Evolutionary conservation across 2,888 invertebrate species (phyloP).

Genomic region (Drosophila conformis): DNA sequence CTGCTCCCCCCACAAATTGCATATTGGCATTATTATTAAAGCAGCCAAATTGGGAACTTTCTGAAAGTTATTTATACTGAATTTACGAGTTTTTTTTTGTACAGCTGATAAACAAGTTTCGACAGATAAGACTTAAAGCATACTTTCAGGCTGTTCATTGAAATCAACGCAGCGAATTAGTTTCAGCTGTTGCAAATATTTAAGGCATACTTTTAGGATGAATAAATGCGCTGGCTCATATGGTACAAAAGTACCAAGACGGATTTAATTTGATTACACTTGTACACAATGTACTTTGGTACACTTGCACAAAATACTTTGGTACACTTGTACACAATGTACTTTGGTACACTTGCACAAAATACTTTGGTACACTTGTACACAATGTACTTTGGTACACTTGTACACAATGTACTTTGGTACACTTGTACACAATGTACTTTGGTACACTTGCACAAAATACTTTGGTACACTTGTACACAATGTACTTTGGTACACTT

Average conservation of each 20-base stretch:
- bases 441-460: background rate
- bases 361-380: background rate
- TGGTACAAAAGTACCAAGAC: background rate
- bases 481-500: too few relatives aligned
- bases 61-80: background rate
- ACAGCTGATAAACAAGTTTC: background rate
- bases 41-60: background rate
- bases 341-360: too few relatives aligned
- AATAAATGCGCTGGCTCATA: background rate
- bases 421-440: too few relatives aligned
- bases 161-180: background rate
- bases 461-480: background rate
- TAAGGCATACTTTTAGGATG: background rate
- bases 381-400: background rate
- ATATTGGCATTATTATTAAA: background rate
- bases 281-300: background rate
- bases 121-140: background rate
- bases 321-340: background rate
- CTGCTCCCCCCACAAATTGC: constrained; percentile 1
- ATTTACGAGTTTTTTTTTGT: background rate
- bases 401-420: background rate
- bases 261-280: background rate
- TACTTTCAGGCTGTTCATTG: background rate
- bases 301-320: background rate
- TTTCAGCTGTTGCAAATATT: background rate